Evolutionary conservation across 2,113 vertebrate species (phyloP).

Genomic region (Oncorhynchus nerka): DNA sequence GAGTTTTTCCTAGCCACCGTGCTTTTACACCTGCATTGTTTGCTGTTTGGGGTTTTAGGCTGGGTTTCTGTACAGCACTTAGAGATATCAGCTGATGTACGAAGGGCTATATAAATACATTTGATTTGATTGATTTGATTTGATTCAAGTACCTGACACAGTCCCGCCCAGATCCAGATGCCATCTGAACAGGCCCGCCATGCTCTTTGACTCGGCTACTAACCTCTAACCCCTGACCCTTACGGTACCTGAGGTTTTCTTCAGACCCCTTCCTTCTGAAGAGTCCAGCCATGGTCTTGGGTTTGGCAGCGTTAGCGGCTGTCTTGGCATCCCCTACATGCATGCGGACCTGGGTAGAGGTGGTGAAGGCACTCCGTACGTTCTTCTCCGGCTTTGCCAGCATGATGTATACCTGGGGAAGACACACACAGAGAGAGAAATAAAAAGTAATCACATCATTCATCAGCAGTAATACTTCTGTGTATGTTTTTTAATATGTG

Average conservation of each 20-base stretch:
- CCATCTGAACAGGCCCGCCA: neutral
- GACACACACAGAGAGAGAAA: neutral
- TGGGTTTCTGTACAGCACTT: no score
- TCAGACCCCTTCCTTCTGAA: conserved; percentile 90
- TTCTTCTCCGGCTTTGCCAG: conserved; percentile 96
- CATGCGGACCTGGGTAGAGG: conserved; percentile 96
- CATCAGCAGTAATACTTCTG: neutral
- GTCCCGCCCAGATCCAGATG: neutral
- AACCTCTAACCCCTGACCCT: neutral
- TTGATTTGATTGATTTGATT: no score
- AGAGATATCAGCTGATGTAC: no score
- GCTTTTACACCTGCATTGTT: no score
- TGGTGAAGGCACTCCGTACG: conserved; percentile 96
- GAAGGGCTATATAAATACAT: no score
- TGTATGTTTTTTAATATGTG: no score
- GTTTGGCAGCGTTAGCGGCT: conserved; percentile 79
- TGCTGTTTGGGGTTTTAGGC: no score
- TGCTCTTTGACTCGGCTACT: neutral
- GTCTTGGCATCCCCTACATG: conserved; percentile 95
- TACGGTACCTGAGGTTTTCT: conserved; percentile 88
- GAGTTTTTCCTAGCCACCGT: no score
- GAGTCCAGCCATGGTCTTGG: conserved; percentile 91
- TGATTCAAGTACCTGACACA: neutral
- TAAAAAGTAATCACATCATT: neutral
- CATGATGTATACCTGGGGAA: conserved; percentile 89